Evolutionary conservation across 2,888 invertebrate genomes (phyloP), one percentile per base, ranked within the genome.

Genomic region (Lobophora halterata): DNA sequence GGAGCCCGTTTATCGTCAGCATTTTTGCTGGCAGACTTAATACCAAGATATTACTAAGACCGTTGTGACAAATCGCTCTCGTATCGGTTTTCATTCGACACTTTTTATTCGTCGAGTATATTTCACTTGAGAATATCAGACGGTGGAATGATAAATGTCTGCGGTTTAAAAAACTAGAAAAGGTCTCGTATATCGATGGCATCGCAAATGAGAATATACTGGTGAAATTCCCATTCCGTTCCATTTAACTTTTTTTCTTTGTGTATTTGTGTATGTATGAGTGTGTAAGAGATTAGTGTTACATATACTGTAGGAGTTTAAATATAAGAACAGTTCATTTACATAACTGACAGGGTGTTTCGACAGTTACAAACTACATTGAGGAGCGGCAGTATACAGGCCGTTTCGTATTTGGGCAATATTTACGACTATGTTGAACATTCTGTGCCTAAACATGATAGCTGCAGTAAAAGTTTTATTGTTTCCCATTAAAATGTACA

Each of bases 391-490:
- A 39, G 49, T 52, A 45, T 38, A 48, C 40, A 35, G 47, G 40
- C 50, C 51, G 50, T 55, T 52, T 58, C 60, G 57, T 61, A 69
- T 71, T 73, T 63, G 65, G 58, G 48, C 49, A 63, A 67, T 73
- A 72, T 79, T 78, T 78, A 74, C 61, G 70, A 66, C 56, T 69
- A 63, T 60, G 59, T 61, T 53, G 65, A 64, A 63, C 51, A 49
- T 60, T 60, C 46, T 52, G 62, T 57, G 55, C 55, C 46, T 54
- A 44, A 56, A 58, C 60, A 53, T 65, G 57, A 64, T 57, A 37
- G 54, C 51, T 36, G 46, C 46, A 59, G 62, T 72, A 69, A 71
- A 69, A 61, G 16, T 69, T 79, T 79, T 80, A 83, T 74, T 54
- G 68, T 55, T 54, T 41, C 45, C 53, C 66, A 71, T 75, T 74